phyloP scores from a whole-genome alignment of 1,140 invertebrate genomes.

The Papilio polytes region DNA sequence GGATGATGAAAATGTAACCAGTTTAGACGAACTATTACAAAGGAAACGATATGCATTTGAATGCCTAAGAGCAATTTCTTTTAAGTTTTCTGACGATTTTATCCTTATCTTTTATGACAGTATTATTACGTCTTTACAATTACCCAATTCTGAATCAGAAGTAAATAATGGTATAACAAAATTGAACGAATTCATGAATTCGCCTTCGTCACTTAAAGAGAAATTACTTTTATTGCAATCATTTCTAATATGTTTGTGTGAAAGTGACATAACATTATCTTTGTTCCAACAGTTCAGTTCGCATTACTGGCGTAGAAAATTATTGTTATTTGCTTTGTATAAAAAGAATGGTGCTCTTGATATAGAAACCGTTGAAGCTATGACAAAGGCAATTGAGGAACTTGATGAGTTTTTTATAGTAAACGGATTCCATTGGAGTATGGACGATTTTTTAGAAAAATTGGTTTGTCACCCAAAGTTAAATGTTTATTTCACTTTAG shows the following conservation, averaged over 20 bases:
- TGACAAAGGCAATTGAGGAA: neutral
- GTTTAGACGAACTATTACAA: neutral
- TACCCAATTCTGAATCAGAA: neutral
- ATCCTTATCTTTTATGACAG: neutral
- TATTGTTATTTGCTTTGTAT: neutral
- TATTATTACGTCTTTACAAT: neutral
- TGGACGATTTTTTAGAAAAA: slow-evolving; percentile 4
- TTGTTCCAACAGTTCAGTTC: neutral
- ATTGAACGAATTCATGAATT: slow-evolving; percentile 7
- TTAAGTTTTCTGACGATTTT: neutral
- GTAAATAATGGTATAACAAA: neutral
- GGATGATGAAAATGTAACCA: neutral
- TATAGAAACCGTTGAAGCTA: neutral
- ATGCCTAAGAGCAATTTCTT: neutral
- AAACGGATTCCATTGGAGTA: neutral
- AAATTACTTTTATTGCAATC: slow-evolving; percentile 17
- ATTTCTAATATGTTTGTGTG: slow-evolving; percentile 15
- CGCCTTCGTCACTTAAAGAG: neutral
- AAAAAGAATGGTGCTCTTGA: neutral
- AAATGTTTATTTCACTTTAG: neutral
- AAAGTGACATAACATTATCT: slow-evolving; percentile 15
- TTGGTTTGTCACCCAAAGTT: slow-evolving; percentile 1
- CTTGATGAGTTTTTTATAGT: slow-evolving; percentile 16
- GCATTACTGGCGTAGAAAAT: neutral
- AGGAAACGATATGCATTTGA: slow-evolving; percentile 10